Conservation (phyloP, 2,888 invertebrate genomes). For the Diarsia mendica region DNA sequence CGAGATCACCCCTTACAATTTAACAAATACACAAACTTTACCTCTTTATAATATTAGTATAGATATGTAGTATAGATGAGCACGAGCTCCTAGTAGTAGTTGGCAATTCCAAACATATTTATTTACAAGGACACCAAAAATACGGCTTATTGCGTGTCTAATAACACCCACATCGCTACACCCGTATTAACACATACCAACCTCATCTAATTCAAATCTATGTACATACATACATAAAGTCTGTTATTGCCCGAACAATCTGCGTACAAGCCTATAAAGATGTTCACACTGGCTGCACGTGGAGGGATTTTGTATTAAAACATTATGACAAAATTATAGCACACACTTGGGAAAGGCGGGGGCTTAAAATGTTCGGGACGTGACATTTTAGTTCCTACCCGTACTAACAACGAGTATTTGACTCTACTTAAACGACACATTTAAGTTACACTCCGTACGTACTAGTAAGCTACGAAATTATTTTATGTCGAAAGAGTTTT, state of each 20-base stretch:
- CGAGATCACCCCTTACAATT: too few species aligned
- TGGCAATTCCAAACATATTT: conserved; percentile 12
- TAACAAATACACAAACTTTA: too few species aligned
- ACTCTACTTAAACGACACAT: conserved; percentile 67
- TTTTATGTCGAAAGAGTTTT: conserved; percentile 53
- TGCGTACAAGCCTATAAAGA: conserved; percentile 62
- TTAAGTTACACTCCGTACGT: conserved; percentile 58
- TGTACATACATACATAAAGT: conserved; percentile 56
- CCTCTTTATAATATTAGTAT: too few species aligned
- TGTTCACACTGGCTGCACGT: conserved; percentile 67
- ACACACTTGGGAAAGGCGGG: conserved; percentile 71
- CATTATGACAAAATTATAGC: conserved; percentile 78
- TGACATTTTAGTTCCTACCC: conserved; percentile 79
- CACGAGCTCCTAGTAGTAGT: background rate
- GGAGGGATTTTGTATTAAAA: conserved; percentile 76
- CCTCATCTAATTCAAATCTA: conserved; percentile 57
- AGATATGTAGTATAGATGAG: too few species aligned
- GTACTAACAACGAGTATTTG: conserved; percentile 78
- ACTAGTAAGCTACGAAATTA: conserved; percentile 47
- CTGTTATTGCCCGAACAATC: conserved; percentile 53
- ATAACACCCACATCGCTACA: conserved; percentile 23
- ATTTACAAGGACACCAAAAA: conserved; percentile 16
- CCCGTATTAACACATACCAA: conserved; percentile 26
- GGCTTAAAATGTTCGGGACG: conserved; percentile 79
- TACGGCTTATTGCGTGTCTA: conserved; percentile 21